phyloP scores from a whole-genome alignment of 2,888 invertebrate genomes.

The Cryptocheilus praepositus region DNA sequence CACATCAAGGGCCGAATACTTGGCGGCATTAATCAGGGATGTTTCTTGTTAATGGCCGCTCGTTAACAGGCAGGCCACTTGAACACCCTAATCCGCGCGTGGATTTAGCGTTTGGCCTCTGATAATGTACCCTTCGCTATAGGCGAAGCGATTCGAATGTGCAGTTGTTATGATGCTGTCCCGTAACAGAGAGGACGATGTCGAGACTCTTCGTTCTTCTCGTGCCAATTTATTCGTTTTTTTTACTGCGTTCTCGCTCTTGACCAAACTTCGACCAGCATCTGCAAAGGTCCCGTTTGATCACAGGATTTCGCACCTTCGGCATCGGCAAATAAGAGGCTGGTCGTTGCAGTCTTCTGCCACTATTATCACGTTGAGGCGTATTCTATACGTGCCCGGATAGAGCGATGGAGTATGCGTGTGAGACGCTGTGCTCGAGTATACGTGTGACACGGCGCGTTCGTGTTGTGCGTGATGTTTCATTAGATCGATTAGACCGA shows the following conservation, averaged over 20 bases:
- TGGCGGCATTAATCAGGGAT: conserved; percentile 6
- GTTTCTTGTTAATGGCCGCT: conserved; percentile 15
- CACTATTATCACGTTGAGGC: background rate
- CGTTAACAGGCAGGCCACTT: conserved; percentile 5
- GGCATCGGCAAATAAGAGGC: conserved; percentile 44
- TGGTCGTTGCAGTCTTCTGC: conserved; percentile 9
- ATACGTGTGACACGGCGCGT: background rate
- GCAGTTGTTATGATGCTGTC: too few species aligned
- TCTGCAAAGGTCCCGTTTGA: conserved; percentile 28
- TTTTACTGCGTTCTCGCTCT: background rate
- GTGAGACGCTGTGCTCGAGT: background rate
- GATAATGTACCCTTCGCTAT: too few species aligned
- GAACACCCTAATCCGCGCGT: background rate
- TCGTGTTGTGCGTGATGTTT: conserved; percentile 24
- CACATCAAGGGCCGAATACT: conserved; percentile 9
- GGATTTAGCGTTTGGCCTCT: too few species aligned
- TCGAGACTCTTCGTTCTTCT: too few species aligned
- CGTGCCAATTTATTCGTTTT: too few species aligned
- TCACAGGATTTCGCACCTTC: conserved; percentile 49
- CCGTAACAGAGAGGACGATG: too few species aligned
- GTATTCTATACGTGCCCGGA: background rate
- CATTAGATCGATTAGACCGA: conserved; percentile 37
- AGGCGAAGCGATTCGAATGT: too few species aligned
- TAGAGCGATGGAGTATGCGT: background rate
- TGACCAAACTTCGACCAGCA: too few species aligned